Base-by-base conservation (phyloP, 2,797 vertebrate genomes). In the Botia kubotai region DNA sequence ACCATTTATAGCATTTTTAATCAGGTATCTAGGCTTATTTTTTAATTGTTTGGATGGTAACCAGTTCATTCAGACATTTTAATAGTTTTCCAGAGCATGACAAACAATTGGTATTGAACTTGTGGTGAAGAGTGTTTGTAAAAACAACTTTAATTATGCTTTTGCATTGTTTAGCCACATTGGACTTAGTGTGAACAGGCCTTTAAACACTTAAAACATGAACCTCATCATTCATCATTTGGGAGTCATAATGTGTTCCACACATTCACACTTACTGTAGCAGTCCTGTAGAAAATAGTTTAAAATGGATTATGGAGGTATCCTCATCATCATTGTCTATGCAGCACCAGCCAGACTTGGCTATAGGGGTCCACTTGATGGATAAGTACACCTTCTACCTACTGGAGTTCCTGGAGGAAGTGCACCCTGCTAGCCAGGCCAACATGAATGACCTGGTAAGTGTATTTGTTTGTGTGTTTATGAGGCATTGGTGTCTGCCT, bases 331-430 rank as follows among this genome's bases (percentile, higher is more conserved):
- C 77, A 26, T 76, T 3, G 83, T 87, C 12, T 46, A n/a, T 81
- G 13, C 81, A 99, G 98, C 98, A 99, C 87, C 98, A 99, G 16
- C 97, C 97, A 14, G 98, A 99, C 90, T 92, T 97, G 88, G 97
- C 93, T 39, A 97, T 99, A 43, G 98, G 98, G 0, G 98, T 99
- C 57, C 97, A 99, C 84, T 92, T 99, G 86, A 99, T 99, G 97
- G 98, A 99, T 87, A 95, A 97, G 82, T 99, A 98, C 87, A 99
- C 98, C 0, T 99, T 98, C 92, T 99, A 99, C 85, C 93, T 99
- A 78, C 92, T 99, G 66, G 97, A 99, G 89, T 99, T 99, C 90
- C 91, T 99, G 88, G 98, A 99, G 89, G 97, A 99, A 93, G 95
- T 99, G 89, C 96, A 97, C 88, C 98, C 98, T 72, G 93, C 97